Conservation (phyloP, 1,140 invertebrate species). For the Procambarus virginalis region DNA sequence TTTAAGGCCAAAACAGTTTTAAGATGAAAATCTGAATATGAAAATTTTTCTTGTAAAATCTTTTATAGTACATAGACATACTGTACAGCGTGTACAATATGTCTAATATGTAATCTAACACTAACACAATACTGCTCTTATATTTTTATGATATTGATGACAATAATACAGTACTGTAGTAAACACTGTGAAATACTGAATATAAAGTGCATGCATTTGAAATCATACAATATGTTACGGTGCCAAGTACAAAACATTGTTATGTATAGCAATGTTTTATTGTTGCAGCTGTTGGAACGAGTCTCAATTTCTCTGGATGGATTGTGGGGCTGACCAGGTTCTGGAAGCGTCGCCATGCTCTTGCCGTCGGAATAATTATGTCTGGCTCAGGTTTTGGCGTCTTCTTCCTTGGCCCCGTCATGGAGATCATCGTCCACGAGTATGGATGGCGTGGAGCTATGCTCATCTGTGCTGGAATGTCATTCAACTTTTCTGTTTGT, state of each 20-base stretch:
- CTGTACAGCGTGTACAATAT: no score
- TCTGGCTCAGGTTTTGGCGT: slow-evolving; percentile 75
- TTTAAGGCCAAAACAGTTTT: no score
- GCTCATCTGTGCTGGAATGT: slow-evolving; percentile 76
- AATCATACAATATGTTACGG: not conserved
- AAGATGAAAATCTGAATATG: no score
- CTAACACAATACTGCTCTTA: no score
- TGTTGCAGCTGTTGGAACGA: slow-evolving; percentile 76
- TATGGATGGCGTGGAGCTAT: slow-evolving; percentile 76
- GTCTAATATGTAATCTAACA: no score
- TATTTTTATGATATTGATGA: no score
- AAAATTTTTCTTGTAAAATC: no score
- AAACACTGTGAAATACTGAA: not conserved
- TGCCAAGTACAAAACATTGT: not conserved
- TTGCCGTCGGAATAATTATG: slow-evolving; percentile 77
- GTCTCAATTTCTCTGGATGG: slow-evolving; percentile 77
- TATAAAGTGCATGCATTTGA: not conserved
- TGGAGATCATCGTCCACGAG: slow-evolving; percentile 72
- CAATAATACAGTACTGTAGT: not conserved
- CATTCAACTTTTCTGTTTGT: slow-evolving; percentile 72
- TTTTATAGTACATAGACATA: no score
- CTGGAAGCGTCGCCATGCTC: slow-evolving; percentile 76
- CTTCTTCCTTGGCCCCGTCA: slow-evolving; percentile 72
- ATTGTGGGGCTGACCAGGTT: slow-evolving; percentile 77
- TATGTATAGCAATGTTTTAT: slow-evolving; percentile 1